Evolutionary conservation across 2,888 invertebrate genomes (phyloP).

Genomic region (Artemia sinica): DNA sequence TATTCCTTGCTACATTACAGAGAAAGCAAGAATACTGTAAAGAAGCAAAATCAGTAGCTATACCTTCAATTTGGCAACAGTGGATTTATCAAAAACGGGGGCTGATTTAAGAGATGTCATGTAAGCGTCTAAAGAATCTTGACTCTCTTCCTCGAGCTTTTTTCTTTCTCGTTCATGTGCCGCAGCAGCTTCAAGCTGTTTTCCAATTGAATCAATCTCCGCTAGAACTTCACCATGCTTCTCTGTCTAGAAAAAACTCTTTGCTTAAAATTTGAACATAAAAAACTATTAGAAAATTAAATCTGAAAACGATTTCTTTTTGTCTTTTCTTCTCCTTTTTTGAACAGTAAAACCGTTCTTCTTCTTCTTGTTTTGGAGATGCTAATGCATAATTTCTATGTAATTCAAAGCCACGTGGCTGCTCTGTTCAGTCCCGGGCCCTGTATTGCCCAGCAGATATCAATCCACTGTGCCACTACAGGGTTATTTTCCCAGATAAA

Average conservation of each 20-base stretch:
- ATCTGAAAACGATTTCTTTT: background rate
- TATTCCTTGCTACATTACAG: no score
- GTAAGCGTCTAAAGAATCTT: conserved; percentile 63
- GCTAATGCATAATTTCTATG: no score
- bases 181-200: background rate
- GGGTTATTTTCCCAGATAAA: no score
- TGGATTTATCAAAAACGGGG: background rate
- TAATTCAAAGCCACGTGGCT: no score
- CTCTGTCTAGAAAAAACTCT: conserved; percentile 37
- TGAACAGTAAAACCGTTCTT: no score
- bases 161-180: background rate
- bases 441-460: no score
- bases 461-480: no score
- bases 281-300: conserved; percentile 10
- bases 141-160: conserved; percentile 29
- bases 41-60: background rate
- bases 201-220: background rate
- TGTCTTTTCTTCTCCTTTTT: no score
- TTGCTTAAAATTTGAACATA: conserved; percentile 21
- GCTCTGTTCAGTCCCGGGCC: no score
- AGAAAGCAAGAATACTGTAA: no score
- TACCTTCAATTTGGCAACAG: conserved; percentile 3
- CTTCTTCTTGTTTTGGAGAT: no score
- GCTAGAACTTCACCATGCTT: conserved; percentile 36
- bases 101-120: conserved; percentile 41